phyloP scores from a whole-genome alignment of 2,888 invertebrate species.

The Clepsis dumicolana region DNA sequence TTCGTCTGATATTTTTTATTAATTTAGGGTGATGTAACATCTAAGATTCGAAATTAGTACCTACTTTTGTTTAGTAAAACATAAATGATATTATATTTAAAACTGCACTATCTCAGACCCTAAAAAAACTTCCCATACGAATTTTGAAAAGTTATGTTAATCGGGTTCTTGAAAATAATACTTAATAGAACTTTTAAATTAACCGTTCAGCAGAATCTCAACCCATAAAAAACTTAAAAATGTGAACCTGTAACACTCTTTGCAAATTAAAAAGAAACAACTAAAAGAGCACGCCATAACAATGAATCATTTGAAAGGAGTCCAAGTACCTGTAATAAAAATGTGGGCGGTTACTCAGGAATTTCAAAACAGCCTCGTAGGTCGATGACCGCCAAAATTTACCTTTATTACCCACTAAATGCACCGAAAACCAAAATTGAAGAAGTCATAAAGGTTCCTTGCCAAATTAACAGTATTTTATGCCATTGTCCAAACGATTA shows the following conservation, averaged over 20 bases:
- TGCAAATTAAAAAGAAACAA: background rate
- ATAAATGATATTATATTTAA: too few species aligned
- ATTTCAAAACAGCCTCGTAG: constrained; percentile 17
- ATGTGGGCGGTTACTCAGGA: constrained; percentile 5
- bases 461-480: constrained; percentile 8
- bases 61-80: too few species aligned
- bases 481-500: background rate
- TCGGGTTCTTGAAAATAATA: too few species aligned
- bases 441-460: constrained; percentile 20
- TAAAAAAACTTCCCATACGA: too few species aligned
- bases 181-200: too few species aligned
- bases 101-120: too few species aligned
- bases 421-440: constrained; percentile 18
- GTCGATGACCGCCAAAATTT: constrained; percentile 28
- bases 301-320: constrained; percentile 25
- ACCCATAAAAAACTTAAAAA: too few species aligned
- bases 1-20: too few species aligned
- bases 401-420: constrained; percentile 32
- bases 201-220: too few species aligned
- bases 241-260: background rate
- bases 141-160: too few species aligned
- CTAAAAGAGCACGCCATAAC: background rate
- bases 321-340: constrained; percentile 17
- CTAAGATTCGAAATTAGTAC: too few species aligned
- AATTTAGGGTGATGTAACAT: too few species aligned